Base-by-base conservation (phyloP, 2,113 vertebrate genomes). In the Myotis yumanensis region DNA sequence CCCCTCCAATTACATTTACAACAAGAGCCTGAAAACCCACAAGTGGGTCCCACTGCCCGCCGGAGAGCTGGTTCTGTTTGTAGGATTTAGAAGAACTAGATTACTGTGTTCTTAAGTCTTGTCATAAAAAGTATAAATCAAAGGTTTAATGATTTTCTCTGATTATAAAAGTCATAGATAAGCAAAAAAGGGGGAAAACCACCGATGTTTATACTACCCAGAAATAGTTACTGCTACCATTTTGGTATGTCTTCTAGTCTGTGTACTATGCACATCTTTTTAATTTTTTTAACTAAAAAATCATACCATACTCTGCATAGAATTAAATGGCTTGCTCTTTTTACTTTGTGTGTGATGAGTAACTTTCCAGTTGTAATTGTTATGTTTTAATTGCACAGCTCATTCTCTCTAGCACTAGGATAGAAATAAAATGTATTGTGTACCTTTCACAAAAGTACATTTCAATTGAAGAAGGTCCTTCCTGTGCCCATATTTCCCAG, bases 1-100 rank as follows among this genome's bases (percentile, higher is more conserved):
- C 93, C 99, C 99, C 3, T 99, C 99, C 77, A 98, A 95, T 23
- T 98, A 99, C 1, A 88, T 99, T 57, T 99, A 99, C 81, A 97
- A 97, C 69, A 98, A 71, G 23, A 92, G 28, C 51, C 95, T 99
- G 8, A 98, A 97, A 71, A 99, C 98, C 8, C 98, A 98, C 91
- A 96, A 28, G 99, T 99, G 94, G 28, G 98, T 91, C 40, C 82
- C 30, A 0, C 1, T 57, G 28, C 0, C 52, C 77, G 52, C 35
- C 25, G 23, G 11, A 4, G 23, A 18, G 17, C 40, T 16, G 37
- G 9, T 51, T 85, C 11, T 46, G 11, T 73, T 46, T n/a, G 51
- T 28, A 72, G 51, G 28, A 6, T 23, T 72, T 88, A 52, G 82
- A 69, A 37, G 7, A 68, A 30, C 30, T n/a, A 0, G 57, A 72